Evolutionary conservation across 2,888 invertebrate genomes (phyloP), one percentile per base, ranked within the genome.

Genomic region (Tethea ocularis): DNA sequence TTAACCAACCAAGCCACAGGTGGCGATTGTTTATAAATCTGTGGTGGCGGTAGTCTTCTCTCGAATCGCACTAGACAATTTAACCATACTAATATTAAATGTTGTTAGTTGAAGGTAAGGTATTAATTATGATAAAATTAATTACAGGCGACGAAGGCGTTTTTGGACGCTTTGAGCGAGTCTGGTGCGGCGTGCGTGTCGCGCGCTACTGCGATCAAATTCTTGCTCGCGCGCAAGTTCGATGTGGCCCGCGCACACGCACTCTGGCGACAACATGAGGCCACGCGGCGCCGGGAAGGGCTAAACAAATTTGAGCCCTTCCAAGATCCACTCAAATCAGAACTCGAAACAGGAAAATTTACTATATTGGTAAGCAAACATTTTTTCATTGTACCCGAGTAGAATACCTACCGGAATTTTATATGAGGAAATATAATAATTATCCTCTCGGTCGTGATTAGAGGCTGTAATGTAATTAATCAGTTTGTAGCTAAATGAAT

Each of bases 271-370:
- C 97, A 98, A 82, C 98, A 99, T 89, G 98, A 99, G 92, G 95
- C 96, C 59, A 98, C 97, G 55, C 94, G 99, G 67, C 94, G 96
- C 65, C 94, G 96, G 66, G 99, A 99, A 91, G 97, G 97, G 57
- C 95, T 99, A 66, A 95, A 95, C 67, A 94, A 95, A 77, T 96
- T 99, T 77, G 96, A 98, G 87, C 97, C 98, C 2, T 94, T 95
- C 71, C 94, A 95, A 76, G 97, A 98, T 78, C 97, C 97, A 1
- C 94, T 99, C 57, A 95, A 96, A 79, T 95, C 95, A 41, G 99
- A 99, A 93, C 91, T 99, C 65, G 95, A 95, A 77, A 98, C 98
- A 60, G 98, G 98, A 72, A 99, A 99, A 94, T 99, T 99, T 89
- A 99, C 99, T 71, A 96, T 99, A 84, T 93, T 99, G 95, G 98